phyloP scores from a whole-genome alignment of 53 echinoderm and acorn worm genomes.

The Henricia sp. region DNA sequence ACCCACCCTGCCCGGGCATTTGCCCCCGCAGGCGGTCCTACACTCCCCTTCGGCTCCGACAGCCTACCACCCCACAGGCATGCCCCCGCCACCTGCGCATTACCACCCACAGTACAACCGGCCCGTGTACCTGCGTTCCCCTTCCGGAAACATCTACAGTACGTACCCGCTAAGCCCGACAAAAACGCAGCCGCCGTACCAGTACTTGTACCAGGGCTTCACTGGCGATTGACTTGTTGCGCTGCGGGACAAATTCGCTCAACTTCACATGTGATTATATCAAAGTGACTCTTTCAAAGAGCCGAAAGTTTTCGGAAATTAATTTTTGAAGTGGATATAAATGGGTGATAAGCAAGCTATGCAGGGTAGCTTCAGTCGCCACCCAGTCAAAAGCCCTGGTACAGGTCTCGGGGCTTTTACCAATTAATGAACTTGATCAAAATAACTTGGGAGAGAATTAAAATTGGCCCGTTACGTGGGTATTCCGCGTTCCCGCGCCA shows the following conservation, averaged over 20 bases:
- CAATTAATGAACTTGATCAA: too few relatives aligned
- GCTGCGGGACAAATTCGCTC: slow-evolving; percentile 77
- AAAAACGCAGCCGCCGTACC: slow-evolving; percentile 73
- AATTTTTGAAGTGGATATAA: not conserved
- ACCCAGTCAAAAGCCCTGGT: not conserved
- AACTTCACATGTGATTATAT: slow-evolving; percentile 70
- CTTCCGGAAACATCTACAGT: slow-evolving; percentile 96
- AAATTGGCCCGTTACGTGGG: too few relatives aligned
- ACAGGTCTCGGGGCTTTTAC: too few relatives aligned
- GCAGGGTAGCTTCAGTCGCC: slow-evolving; percentile 17
- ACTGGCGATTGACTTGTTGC: slow-evolving; percentile 75
- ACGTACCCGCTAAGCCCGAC: slow-evolving; percentile 94
- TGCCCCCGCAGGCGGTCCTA: slow-evolving; percentile 75
- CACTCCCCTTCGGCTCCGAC: slow-evolving; percentile 75
- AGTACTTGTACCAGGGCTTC: slow-evolving; percentile 73
- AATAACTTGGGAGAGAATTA: too few relatives aligned
- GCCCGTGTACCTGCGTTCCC: slow-evolving; percentile 92
- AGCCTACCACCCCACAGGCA: slow-evolving; percentile 75
- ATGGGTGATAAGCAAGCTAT: slow-evolving; percentile 50
- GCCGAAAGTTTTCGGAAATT: too few relatives aligned
- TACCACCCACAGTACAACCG: slow-evolving; percentile 82
- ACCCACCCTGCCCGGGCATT: slow-evolving; percentile 73
- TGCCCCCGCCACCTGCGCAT: slow-evolving; percentile 65
- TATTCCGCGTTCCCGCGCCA: not conserved
- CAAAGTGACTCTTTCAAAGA: slow-evolving; percentile 1